Evolutionary conservation across 1,140 invertebrate species (phyloP).

Genomic region (Drosophila nannoptera): DNA sequence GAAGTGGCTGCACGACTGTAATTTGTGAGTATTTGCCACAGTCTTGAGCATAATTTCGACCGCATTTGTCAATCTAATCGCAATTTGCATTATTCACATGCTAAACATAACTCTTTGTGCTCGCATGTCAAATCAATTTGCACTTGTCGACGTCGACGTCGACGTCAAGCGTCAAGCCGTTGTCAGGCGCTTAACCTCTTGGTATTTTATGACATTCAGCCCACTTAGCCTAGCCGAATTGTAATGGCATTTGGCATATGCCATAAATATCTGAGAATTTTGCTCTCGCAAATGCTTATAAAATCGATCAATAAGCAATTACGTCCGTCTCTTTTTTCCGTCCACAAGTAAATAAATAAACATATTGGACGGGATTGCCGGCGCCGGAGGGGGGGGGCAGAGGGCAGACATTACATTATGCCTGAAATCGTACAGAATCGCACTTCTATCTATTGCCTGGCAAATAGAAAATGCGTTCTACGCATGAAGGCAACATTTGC

Average conservation of each 20-base stretch:
- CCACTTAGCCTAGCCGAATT: slow-evolving; percentile 31
- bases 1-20: background rate
- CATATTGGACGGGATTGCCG: slow-evolving; percentile 24
- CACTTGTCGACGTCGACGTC: slow-evolving; percentile 11
- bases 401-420: slow-evolving; percentile 35
- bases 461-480: slow-evolving; percentile 45
- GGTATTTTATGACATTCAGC: slow-evolving; percentile 21
- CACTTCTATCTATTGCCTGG: slow-evolving; percentile 31
- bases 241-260: slow-evolving; percentile 35
- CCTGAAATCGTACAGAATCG: slow-evolving; percentile 42
- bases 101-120: background rate
- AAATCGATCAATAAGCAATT: slow-evolving; percentile 71
- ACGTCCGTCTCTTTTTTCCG: slow-evolving; percentile 33
- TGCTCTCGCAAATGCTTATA: slow-evolving; percentile 54
- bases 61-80: background rate
- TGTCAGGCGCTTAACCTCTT: slow-evolving; percentile 16
- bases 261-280: slow-evolving; percentile 53
- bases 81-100: background rate
- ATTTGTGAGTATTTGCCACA: background rate
- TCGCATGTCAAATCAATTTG: slow-evolving; percentile 36
- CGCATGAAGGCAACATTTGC: slow-evolving; percentile 66
- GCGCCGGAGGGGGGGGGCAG: background rate
- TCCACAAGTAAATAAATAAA: slow-evolving; percentile 41
- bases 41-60: too few species aligned
- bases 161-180: slow-evolving; percentile 10